Evolutionary conservation across 92 coral and sea anemone genomes (phyloP), one percentile per base, ranked within the genome.

Genomic region (Porites cylindrica): DNA sequence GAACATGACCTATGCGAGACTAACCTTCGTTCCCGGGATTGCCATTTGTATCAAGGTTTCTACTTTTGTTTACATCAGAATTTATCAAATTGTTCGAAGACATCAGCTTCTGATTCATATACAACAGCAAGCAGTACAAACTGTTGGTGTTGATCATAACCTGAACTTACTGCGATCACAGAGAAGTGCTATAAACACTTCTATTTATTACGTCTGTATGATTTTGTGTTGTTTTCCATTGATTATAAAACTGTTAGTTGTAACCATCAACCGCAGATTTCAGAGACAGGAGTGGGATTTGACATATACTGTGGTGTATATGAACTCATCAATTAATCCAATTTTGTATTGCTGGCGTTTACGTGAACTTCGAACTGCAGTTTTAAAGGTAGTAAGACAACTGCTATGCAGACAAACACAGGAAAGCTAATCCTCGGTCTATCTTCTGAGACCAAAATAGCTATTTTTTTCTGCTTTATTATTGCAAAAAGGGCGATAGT

Each of bases 241-340:
- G 5, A 51, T 7, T 50, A 19, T 11, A 6, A 0, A 21, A 12
- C 1, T 75, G 50, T 26, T 52, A 10, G 12, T 54, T 53, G 13
- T 53, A 21, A 63, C 24, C 10, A 13, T 75, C 16, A 10, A 8
- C 8, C n/a, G 3, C 29, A 10, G 24, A 63, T 19, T 51, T 1
- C 21, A 63, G 65, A 10, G 38, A 21, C 13, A 47, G 7, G 79
- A 51, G 24, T 75, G 79, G 79, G 14, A 13, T 7, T 19, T 75
- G n/a, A 3, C 29, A 1, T 20, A 18, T 17, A 75, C 79, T 19
- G 20, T 51, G 16, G 11, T 12, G 14, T 75, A 51, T 23, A 53
- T 75, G 79, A 75, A 54, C 47, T 52, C 79, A 6, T 75, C 79
- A n/a, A 53, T 54, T 20, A 75, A 75, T 23, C 79, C 79, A 75